These are phyloP conservation scores for Radopholus similis DNA, from an alignment of 1,140 invertebrate genomes.

Conservation along the genomic window DNA sequence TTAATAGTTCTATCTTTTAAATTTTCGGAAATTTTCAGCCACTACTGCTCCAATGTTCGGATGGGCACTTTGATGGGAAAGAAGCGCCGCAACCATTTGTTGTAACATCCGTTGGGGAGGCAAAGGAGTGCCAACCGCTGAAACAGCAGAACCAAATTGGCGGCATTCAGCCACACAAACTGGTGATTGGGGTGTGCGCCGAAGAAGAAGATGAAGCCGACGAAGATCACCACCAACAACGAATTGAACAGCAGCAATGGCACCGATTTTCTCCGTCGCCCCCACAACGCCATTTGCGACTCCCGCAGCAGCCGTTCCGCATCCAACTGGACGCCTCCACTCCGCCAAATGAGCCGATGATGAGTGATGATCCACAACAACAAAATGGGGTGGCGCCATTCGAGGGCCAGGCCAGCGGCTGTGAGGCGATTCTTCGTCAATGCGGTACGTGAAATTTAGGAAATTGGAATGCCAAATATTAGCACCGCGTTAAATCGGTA, in stretches of 20 bases:
- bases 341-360: neutral
- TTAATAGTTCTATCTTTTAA: neutral
- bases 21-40: neutral
- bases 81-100: neutral
- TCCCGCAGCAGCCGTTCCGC: neutral
- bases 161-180: neutral
- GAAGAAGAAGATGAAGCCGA: neutral
- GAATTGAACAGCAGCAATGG: neutral
- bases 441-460: neutral
- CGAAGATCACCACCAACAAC: neutral
- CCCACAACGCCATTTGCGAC: neutral
- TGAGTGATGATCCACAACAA: neutral
- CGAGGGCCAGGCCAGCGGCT: neutral
- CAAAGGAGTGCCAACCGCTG: neutral
- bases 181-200: neutral
- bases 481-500: too few species aligned
- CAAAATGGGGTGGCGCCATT: neutral
- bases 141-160: neutral
- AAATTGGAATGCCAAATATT: constrained; percentile 11
- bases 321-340: neutral
- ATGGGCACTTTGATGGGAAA: neutral
- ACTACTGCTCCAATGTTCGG: neutral
- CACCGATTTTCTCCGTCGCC: neutral
- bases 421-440: neutral
- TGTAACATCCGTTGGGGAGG: too few species aligned